Base-by-base conservation (phyloP, 2,797 vertebrate species). In the Rhincodon typus region DNA sequence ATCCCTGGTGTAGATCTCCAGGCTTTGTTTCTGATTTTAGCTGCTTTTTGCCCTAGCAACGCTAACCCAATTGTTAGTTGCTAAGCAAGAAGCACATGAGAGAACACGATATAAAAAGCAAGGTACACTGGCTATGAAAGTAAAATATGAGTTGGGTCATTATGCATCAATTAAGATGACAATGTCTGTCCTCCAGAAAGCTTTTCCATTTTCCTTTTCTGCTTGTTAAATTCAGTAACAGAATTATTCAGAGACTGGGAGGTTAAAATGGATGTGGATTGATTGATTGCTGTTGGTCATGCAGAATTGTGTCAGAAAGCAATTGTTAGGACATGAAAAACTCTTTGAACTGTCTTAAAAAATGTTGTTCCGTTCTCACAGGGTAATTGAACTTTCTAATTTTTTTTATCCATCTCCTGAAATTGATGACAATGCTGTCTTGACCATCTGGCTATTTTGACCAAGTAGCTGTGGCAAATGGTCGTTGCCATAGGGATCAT, bases 31-130 rank as follows among this genome's bases (percentile, higher is more conserved):
- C 97, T 96, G 96, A 96, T 96, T 97, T 95, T 96, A 96, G 97
- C 96, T 96, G 97, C 96, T 97, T 95, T 95, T 77, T 53, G 96
- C 96, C 97, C 96, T 97, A 97, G 97, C 97, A 97, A 97, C 97
- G 96, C 96, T 96, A 94, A 96, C 96, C 96, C 88, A 96, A 96
- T 96, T 96, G 96, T 96, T 96, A 96, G 96, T 96, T 96, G 84
- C 96, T 91, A 95, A 42, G 96, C 87, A 96, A 82, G 94, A 50
- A 10, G 46, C 96, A 95, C 96, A 96, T 97, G 96, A 96, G 96
- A 96, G 96, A 74, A 69, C 69, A 4, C 90, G 25, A 38, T 69
- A 42, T 69, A 67, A 69, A 93, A 69, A 69, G 90, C 90, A 69
- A 93, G 66, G 66, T 93, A 66, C 3, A 42, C 90, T 93, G 90